Conservation (phyloP, 2,797 vertebrate species). For the Benthosema pterotum region DNA sequence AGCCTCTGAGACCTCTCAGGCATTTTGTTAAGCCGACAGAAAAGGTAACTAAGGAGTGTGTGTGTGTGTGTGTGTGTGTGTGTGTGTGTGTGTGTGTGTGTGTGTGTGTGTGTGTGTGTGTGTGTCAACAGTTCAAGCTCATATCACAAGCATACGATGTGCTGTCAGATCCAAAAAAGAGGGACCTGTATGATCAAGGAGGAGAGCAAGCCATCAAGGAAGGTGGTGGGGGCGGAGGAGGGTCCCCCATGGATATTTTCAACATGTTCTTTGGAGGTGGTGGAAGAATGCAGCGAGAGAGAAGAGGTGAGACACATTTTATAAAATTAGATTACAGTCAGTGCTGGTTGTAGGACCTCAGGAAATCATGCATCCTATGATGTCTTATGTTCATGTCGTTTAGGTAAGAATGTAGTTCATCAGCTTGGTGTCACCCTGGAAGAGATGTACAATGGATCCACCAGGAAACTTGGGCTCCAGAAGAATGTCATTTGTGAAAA, state of each 20-base stretch:
- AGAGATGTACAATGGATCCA: constrained; percentile 91
- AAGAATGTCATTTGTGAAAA: constrained; percentile 95
- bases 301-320: constrained; percentile 83
- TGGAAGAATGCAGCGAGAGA: constrained; percentile 92
- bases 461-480: constrained; percentile 92
- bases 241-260: constrained; percentile 96
- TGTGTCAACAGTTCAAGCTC: constrained; percentile 88
- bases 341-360: neutral
- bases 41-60: too few species aligned
- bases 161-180: constrained; percentile 93
- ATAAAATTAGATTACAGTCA: neutral
- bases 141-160: constrained; percentile 99
- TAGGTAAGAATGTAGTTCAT: constrained; percentile 95
- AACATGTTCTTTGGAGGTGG: constrained; percentile 99
- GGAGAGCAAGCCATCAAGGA: constrained; percentile 98
- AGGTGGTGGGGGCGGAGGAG: constrained; percentile 86
- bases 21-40: too few species aligned
- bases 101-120: too few species aligned
- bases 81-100: too few species aligned
- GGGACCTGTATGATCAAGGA: constrained; percentile 95
- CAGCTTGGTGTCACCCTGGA: constrained; percentile 90
- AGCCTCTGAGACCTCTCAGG: too few species aligned
- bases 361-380: neutral
- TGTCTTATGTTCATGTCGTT: neutral
- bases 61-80: too few species aligned